phyloP scores from a whole-genome alignment of 2,888 invertebrate genomes.

The Allolobophora icterica region DNA sequence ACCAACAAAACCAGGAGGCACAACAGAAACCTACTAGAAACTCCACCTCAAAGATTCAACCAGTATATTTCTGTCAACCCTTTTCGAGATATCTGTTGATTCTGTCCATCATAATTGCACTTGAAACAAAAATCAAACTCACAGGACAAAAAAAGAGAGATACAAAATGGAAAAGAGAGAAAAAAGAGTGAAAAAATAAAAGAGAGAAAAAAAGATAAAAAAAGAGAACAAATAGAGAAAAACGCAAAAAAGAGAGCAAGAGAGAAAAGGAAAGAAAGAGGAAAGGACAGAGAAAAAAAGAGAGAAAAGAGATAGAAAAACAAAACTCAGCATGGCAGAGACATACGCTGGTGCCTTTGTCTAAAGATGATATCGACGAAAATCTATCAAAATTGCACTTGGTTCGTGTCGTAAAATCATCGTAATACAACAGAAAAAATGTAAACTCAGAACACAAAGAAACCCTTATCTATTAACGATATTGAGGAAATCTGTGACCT shows the following conservation, averaged over 20 bases:
- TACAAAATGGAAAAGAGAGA: background rate
- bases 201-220: too few species aligned
- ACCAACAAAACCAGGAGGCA: background rate
- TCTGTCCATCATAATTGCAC: background rate
- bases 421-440: background rate
- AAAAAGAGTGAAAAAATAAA: too few species aligned
- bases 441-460: too few species aligned
- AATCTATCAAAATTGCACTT: constrained; percentile 7
- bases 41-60: background rate
- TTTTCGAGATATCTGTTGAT: background rate
- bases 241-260: too few species aligned
- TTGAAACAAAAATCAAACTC: background rate
- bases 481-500: background rate
- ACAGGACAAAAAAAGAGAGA: background rate
- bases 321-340: too few species aligned
- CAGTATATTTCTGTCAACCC: too few species aligned
- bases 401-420: background rate
- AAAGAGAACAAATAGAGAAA: background rate
- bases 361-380: background rate
- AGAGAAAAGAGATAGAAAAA: too few species aligned
- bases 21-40: background rate
- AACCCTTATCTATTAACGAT: background rate
- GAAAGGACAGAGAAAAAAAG: background rate
- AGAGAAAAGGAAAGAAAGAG: too few species aligned
- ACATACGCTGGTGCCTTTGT: too few species aligned